These are phyloP conservation scores for Scleropages formosus DNA, from an alignment of 2,797 vertebrate species.

Conservation along the genomic window DNA sequence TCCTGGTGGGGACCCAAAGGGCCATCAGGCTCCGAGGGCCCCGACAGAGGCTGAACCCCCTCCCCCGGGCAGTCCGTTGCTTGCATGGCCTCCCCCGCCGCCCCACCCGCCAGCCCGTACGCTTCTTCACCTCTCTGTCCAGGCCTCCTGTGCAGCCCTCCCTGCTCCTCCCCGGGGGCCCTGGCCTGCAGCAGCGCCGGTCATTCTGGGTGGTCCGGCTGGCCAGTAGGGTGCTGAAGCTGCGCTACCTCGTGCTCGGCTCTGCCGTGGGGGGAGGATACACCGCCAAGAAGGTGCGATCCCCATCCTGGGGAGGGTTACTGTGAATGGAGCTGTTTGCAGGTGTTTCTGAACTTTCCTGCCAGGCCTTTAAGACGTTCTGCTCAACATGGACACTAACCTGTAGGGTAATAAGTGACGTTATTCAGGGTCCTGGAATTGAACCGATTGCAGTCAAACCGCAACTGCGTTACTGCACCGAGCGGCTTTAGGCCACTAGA, in stretches of 20 bases:
- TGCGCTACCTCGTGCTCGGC: constrained; percentile 89
- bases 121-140: constrained; percentile 82
- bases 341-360: too few species aligned
- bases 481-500: too few species aligned
- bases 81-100: constrained; percentile 70
- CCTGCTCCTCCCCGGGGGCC: constrained; percentile 70
- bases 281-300: constrained; percentile 90
- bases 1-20: constrained; percentile 68
- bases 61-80: constrained; percentile 79
- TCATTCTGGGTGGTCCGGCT: constrained; percentile 87
- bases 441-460: too few species aligned
- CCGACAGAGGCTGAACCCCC: constrained; percentile 79
- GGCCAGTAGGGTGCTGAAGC: constrained; percentile 80
- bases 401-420: too few species aligned
- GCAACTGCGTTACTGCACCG: too few species aligned
- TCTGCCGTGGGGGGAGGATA: constrained; percentile 95
- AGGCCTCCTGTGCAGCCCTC: constrained; percentile 70
- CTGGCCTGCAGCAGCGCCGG: constrained; percentile 77
- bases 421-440: too few species aligned
- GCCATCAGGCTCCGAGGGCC: constrained; percentile 72
- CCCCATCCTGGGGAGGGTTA: too few species aligned
- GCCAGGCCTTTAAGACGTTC: too few species aligned
- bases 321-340: too few species aligned
- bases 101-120: constrained; percentile 69
- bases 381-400: too few species aligned